Base-by-base conservation (phyloP, 2,113 vertebrate genomes). In the Butastur rufipennis region DNA sequence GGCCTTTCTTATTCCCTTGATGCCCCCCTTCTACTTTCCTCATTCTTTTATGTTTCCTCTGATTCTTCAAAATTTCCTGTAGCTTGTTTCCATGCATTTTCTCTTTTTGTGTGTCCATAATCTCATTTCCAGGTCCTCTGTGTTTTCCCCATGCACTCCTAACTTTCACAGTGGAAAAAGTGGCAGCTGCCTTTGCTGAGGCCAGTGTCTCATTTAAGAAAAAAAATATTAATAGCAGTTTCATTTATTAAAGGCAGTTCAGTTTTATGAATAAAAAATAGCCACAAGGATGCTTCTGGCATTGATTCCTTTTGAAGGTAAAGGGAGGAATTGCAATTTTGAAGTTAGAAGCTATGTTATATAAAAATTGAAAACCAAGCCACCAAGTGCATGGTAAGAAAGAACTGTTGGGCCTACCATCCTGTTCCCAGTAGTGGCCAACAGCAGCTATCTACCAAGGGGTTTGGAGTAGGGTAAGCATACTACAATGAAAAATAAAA, bases 41-140 rank as follows among this genome's bases (percentile, higher is more conserved):
- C 8, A 36, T 56, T 82, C 34, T 75, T 42, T 22, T 40, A 8
- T 12, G 6, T 77, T 95, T 97, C 82, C 91, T 90, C 31, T 22
- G 14, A 92, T 85, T 95, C 80, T 95, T 86, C 42, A 87, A 5
- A 63, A 72, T 87, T 96, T 91, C 61, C 84, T 85, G 50, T 52
- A 52, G 25, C 19, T 61, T 55, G 5, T 75, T 91, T 22, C 50
- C 20, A 22, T 74, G 58, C 16, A 20, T 92, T 92, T 74, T 45
- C 19, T 80, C 36, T 80, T 82, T 86, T 56, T 92, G 6, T 2
- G 2, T 62, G 18, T 43, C 17, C 29, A 70, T 80, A 73, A 68
- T n/a, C 6, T 78, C 0, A 36, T 66, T 94, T 95, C 75, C 38
- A 81, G 25, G 4, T 73, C 23, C 31, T 78, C 13, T 11, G 3